A percentile compares a stretch with the other conserved stretches of the same genome.
phyloP scores from a whole-genome alignment of 2,888 invertebrate species.

The Microctonus hyperodae region DNA sequence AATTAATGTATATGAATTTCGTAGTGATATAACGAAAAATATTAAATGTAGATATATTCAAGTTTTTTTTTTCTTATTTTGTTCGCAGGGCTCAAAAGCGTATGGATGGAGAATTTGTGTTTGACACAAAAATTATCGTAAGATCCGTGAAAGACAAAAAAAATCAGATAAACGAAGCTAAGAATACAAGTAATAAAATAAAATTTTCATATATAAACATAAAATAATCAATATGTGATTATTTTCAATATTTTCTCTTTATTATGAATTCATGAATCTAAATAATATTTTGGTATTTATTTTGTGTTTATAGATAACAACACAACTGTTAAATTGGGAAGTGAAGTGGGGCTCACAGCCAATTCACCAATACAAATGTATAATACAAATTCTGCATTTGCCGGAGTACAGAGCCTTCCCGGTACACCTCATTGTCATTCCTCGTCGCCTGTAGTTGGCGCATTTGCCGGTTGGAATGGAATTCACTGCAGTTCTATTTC shows the following conservation, averaged over 20 bases:
- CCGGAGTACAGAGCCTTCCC: slow-evolving; percentile 58
- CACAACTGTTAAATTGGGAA: slow-evolving; percentile 37
- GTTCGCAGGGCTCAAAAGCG: slow-evolving; percentile 77
- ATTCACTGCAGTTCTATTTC: slow-evolving; percentile 51
- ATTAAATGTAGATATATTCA: too few relatives aligned
- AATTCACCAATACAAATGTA: slow-evolving; percentile 58
- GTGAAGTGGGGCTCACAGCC: slow-evolving; percentile 52
- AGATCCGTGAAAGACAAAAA: slow-evolving; percentile 60
- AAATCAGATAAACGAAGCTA: slow-evolving; percentile 54
- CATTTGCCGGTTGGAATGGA: slow-evolving; percentile 54
- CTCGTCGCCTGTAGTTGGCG: slow-evolving; percentile 54
- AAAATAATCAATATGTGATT: not conserved
- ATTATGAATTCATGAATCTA: not conserved
- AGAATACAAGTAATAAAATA: slow-evolving; percentile 3
- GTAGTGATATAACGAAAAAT: slow-evolving; percentile 32
- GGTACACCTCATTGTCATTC: slow-evolving; percentile 58
- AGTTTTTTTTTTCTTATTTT: too few relatives aligned
- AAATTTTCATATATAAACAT: not conserved
- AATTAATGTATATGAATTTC: slow-evolving; percentile 15
- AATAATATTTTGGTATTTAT: slow-evolving; percentile 22
- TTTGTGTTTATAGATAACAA: slow-evolving; percentile 32
- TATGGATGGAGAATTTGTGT: slow-evolving; percentile 85
- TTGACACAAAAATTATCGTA: slow-evolving; percentile 75
- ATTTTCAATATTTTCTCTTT: too few relatives aligned
- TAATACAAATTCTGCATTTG: slow-evolving; percentile 49